These are phyloP conservation scores for Xanthia togata DNA, from an alignment of 2,888 invertebrate genomes.

Conservation along the genomic window DNA sequence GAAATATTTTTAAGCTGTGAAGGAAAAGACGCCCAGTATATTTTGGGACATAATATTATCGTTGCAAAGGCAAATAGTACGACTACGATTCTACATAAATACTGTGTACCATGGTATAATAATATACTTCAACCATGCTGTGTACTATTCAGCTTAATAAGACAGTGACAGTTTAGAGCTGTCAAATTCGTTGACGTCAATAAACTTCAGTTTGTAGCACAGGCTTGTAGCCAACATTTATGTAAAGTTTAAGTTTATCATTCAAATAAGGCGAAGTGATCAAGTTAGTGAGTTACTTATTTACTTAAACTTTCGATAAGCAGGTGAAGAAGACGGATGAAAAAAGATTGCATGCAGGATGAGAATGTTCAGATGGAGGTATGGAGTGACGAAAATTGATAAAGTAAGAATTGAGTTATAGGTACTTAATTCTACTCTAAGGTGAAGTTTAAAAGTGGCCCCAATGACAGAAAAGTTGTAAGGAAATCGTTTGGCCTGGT, in stretches of 20 bases:
- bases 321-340: not conserved
- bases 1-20: slow-evolving; percentile 11
- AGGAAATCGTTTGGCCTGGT: too few species aligned
- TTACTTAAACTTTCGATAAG: not conserved
- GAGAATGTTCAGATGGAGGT: too few species aligned
- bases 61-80: not conserved
- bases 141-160: not conserved
- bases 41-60: not conserved
- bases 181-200: not conserved
- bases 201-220: not conserved
- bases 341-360: too few species aligned
- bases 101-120: too few species aligned
- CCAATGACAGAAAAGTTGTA: too few species aligned
- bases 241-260: not conserved
- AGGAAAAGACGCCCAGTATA: not conserved
- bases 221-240: too few species aligned
- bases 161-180: not conserved
- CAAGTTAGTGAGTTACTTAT: not conserved
- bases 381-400: too few species aligned
- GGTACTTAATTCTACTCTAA: too few species aligned
- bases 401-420: too few species aligned
- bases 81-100: not conserved
- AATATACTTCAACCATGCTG: too few species aligned
- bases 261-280: not conserved
- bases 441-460: too few species aligned